Evolutionary conservation across 2,797 vertebrate genomes (phyloP).

Genomic region (Halcyon chelicuti): DNA sequence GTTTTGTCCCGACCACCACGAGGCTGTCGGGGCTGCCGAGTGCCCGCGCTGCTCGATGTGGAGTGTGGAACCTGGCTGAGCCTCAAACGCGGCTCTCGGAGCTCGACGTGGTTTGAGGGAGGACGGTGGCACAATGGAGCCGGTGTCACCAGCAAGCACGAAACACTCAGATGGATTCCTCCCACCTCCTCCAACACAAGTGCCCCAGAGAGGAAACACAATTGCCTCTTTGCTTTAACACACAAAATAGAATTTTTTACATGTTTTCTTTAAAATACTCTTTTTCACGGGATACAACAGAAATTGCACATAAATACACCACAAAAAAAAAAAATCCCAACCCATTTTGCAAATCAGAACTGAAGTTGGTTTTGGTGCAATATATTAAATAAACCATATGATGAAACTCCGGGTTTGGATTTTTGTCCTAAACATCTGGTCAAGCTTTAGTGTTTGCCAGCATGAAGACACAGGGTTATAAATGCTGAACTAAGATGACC

Average conservation of each 20-base stretch:
- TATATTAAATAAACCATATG: background rate
- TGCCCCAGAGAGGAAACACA: background rate
- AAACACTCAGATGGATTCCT: background rate
- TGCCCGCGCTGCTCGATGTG: fast-evolving
- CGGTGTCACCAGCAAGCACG: background rate
- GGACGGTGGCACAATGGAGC: background rate
- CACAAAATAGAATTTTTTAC: background rate
- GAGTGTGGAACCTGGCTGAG: background rate
- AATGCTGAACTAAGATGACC: background rate
- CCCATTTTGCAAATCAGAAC: background rate
- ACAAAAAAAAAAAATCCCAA: background rate
- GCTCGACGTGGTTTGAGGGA: background rate
- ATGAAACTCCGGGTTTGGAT: background rate
- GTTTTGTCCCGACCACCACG: background rate
- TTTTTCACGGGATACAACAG: conserved; percentile 21
- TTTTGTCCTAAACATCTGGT: background rate
- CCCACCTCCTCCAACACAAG: background rate
- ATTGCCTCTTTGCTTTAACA: conserved; percentile 10
- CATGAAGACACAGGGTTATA: background rate
- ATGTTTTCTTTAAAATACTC: conserved; percentile 16
- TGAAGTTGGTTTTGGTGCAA: background rate
- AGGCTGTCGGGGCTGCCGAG: fast-evolving
- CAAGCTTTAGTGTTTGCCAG: background rate
- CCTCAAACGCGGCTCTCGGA: background rate
- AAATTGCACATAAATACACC: conserved; percentile 57